Evolutionary conservation across 2,888 invertebrate species (phyloP).

Genomic region (Mantis religiosa): DNA sequence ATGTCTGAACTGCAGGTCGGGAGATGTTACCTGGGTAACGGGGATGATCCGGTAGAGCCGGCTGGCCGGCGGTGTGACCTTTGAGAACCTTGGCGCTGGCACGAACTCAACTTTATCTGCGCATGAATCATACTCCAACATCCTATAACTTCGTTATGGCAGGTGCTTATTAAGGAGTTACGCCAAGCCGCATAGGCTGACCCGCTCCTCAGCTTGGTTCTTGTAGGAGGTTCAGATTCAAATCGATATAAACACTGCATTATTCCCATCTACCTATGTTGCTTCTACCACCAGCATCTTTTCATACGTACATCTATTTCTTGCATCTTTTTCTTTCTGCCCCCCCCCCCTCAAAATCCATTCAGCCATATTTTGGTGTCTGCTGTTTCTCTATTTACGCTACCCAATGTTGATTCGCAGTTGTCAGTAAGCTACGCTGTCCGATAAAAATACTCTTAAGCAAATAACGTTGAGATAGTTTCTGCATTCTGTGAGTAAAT

Average conservation of each 20-base stretch:
- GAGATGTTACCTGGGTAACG: background rate
- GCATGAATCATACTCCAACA: conserved; percentile 4
- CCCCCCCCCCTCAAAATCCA: no score
- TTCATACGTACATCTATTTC: background rate
- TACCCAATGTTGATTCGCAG: no score
- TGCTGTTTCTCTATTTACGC: no score
- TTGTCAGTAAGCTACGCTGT: no score
- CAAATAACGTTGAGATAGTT: no score
- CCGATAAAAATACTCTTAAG: no score
- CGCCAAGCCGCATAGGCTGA: background rate
- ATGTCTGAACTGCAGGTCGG: no score
- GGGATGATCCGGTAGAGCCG: background rate
- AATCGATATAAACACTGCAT: background rate
- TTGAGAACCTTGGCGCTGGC: background rate
- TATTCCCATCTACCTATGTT: background rate
- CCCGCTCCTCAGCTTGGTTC: background rate
- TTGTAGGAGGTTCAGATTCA: background rate
- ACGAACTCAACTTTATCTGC: background rate
- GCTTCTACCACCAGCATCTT: background rate
- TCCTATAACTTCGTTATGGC: background rate
- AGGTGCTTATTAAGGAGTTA: conserved; percentile 8
- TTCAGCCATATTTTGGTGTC: no score
- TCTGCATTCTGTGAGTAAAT: no score
- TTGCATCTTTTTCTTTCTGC: no score
- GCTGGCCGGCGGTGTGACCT: background rate